These are phyloP conservation scores for Gavialis gangeticus DNA, from an alignment of 2,113 vertebrate genomes.

Conservation along the genomic window DNA sequence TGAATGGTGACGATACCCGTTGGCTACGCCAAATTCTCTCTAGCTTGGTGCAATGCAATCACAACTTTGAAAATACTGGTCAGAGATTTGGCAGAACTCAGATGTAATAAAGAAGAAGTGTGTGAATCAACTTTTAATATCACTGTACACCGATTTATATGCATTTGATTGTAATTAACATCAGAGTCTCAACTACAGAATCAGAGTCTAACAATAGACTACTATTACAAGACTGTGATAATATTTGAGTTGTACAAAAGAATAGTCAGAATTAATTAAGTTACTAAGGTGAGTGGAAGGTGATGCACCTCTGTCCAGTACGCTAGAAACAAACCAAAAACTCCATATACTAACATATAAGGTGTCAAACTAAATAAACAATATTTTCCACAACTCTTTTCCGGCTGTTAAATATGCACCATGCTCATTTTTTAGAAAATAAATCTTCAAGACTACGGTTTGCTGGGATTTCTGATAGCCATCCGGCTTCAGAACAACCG, in stretches of 20 bases:
- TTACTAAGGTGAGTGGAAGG: accelerated
- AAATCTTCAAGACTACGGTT: background rate
- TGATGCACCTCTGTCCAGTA: background rate
- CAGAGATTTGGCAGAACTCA: background rate
- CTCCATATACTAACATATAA: accelerated
- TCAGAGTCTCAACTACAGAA: background rate
- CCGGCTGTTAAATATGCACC: background rate
- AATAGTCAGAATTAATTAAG: accelerated
- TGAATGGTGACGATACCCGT: background rate
- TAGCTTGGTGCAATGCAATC: background rate
- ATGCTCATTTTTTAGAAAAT: background rate
- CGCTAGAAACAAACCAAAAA: accelerated
- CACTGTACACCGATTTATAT: background rate
- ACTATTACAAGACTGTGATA: too few species aligned
- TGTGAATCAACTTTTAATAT: background rate
- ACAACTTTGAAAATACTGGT: background rate
- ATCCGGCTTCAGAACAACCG: background rate
- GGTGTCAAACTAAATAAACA: background rate
- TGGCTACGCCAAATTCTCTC: background rate
- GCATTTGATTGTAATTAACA: background rate
- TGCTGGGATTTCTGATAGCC: background rate
- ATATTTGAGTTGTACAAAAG: background rate
- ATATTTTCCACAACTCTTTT: background rate
- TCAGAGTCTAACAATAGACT: background rate
- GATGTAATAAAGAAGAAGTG: background rate